Base-by-base conservation (phyloP, 2,113 vertebrate genomes). In the Elgaria multicarinata region DNA sequence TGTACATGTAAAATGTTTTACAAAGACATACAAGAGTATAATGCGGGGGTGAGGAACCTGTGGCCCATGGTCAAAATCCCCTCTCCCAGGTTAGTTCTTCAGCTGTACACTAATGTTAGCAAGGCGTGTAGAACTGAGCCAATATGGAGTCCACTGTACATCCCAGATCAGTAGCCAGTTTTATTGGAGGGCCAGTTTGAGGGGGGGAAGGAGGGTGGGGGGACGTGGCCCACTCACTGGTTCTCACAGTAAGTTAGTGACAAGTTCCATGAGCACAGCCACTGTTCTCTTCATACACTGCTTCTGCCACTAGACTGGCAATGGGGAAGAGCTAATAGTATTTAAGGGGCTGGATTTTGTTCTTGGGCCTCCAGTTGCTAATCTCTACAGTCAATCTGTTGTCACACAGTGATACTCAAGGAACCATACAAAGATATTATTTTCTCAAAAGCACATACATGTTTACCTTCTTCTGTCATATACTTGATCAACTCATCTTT, bases 401-500 rank as follows among this genome's bases (percentile, higher is more conserved):
- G 26, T 26, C 79, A 82, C 79, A 76, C 7, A 78, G 26, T 55
- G 36, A 62, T 81, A n/a, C 13, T 88, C 85, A 86, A 77, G 14
- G 74, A 88, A 53, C 26, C 42, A 87, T 77, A 89, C 26, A 87
- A 18, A 76, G 4, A 46, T 53, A 31, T 91, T 92, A 86, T 90
- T 92, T 92, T 92, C 77, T 89, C 89, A 89, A 92, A 89, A 8
- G 13, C 62, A 86, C 83, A 80, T 85, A 67, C 55, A 64, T 44
- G n/a, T 58, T 95, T 96, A 99, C 99, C 99, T 98, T 98, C 98
- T 93, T 98, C 97, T 90, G 98, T 98, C 97, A 99, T 97, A 90
- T 97, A 97, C 85, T 97, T 98, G 53, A 97, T 87, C 84, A 99
- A 93, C 46, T 99, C 97, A 3, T 98, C 98, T 89, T 97, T 97